These are phyloP conservation scores for Asarcornis scutulata DNA, from an alignment of 2,113 vertebrate genomes.

Conservation along the genomic window DNA sequence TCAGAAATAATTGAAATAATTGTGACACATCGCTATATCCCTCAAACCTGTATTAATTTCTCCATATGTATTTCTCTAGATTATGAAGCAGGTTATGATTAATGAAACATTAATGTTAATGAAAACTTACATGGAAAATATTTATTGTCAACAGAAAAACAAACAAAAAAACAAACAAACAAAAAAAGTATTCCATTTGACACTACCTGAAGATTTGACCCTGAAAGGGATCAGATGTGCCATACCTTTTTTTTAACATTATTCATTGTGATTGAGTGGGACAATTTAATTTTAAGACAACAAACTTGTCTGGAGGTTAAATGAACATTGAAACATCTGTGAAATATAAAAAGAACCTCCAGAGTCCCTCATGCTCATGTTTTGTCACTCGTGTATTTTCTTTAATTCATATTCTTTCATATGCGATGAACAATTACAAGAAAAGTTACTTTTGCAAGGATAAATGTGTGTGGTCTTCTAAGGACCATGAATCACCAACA, in stretches of 20 bases:
- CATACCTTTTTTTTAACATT: background rate
- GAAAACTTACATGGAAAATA: fast-evolving
- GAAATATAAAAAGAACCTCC: background rate
- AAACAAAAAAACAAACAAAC: no score
- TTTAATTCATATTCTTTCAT: background rate
- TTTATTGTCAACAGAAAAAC: background rate
- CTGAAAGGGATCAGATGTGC: background rate
- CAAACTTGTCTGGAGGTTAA: background rate
- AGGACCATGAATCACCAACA: background rate
- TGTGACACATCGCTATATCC: background rate
- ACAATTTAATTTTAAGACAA: background rate
- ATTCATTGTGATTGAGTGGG: background rate
- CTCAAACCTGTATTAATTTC: background rate
- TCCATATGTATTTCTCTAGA: background rate
- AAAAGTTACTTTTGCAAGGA: background rate
- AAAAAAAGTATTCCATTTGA: background rate
- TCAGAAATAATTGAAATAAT: background rate
- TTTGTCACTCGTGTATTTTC: background rate
- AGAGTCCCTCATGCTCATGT: background rate
- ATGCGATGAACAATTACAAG: background rate
- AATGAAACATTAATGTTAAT: background rate
- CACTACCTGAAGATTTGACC: background rate
- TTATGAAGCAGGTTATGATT: background rate
- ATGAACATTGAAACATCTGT: background rate
- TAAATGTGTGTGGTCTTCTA: background rate